Evolutionary conservation across 1,140 invertebrate genomes (phyloP), one percentile per base, ranked within the genome.

Genomic region (Hermatobates lingyangjiaoensis): DNA sequence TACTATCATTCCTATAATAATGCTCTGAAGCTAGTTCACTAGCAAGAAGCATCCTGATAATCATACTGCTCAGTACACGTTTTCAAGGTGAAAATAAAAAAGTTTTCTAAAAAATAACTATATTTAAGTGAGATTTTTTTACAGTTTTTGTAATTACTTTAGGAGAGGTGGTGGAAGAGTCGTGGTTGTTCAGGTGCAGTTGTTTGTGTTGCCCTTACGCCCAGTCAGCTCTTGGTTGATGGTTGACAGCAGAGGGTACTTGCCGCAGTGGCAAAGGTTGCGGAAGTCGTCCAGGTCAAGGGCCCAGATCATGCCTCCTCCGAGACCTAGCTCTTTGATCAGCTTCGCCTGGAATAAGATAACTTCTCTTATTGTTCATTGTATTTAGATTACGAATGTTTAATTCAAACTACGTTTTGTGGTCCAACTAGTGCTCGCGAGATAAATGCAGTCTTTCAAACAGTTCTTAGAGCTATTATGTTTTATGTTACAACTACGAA

Each of bases 231-330:
- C 53, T 24, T 56, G 54, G 28, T 58, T 59, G 20, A 59, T 48
- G 1, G 57, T 51, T 15, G 38, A 49, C 3, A 59, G 47, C 1
- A 59, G 44, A 14, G 58, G 58, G 42, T 52, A 34, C 4, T 25
- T 27, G 3, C 58, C 58, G 26, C 58, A 59, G 24, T 57, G 55
- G 38, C 58, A 59, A 63, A 66, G 71, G 61, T 82, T 80, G 28
- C 70, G 71, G 58, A 84, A 86, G 64, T 92, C 87, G 60, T 93
- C 87, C 48, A 90, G 71, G 70, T 93, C 87, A 0, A 91, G 64
- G 0, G 87, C 81, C 87, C 88, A 92, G 2, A 87, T 75, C 87
- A 91, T 90, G 18, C 77, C 79, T 27, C 87, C 87, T 3, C 78
- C 87, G 3, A 91, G 66, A 1, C 74, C 76, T 67, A 84, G 76